A percentile compares a stretch with the other conserved stretches of the same genome.
Evolutionary conservation across 2,113 vertebrate species (phyloP).

Genomic region (Balaenoptera acutorostrata): DNA sequence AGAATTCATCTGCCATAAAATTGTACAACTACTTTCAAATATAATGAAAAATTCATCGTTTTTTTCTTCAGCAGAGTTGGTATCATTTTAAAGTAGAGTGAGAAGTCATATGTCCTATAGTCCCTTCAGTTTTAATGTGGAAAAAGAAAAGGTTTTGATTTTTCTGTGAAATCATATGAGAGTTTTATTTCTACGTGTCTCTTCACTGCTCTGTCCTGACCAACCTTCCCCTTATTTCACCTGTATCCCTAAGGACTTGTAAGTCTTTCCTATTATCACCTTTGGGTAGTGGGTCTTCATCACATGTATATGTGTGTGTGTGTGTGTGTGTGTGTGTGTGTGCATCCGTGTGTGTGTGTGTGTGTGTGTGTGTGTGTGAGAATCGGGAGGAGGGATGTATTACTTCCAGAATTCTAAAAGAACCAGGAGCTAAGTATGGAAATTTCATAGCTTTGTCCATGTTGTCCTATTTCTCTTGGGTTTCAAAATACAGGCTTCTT

Average conservation of each 20-base stretch:
- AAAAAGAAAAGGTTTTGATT: neutral
- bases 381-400: accelerated
- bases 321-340: neutral
- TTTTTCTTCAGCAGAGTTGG: neutral
- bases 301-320: neutral
- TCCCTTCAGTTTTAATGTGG: neutral
- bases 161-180: constrained; percentile 17
- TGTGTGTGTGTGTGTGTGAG: neutral
- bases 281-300: neutral
- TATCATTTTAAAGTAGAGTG: constrained; percentile 34
- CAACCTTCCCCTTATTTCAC: neutral
- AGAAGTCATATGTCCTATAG: neutral
- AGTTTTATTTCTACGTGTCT: neutral
- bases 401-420: neutral
- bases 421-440: neutral
- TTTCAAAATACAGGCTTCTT: constrained; percentile 29
- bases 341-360: too few species aligned
- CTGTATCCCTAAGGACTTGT: neutral
- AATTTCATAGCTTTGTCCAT: neutral
- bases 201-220: neutral
- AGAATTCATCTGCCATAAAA: constrained; percentile 55
- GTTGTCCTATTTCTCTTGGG: constrained; percentile 1
- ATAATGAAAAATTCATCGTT: constrained; percentile 59
- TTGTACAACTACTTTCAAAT: constrained; percentile 41
- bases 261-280: neutral